Evolutionary conservation across 1,140 invertebrate species (phyloP), one percentile per base, ranked within the genome.

Genomic region (Drosophila pruinosa): DNA sequence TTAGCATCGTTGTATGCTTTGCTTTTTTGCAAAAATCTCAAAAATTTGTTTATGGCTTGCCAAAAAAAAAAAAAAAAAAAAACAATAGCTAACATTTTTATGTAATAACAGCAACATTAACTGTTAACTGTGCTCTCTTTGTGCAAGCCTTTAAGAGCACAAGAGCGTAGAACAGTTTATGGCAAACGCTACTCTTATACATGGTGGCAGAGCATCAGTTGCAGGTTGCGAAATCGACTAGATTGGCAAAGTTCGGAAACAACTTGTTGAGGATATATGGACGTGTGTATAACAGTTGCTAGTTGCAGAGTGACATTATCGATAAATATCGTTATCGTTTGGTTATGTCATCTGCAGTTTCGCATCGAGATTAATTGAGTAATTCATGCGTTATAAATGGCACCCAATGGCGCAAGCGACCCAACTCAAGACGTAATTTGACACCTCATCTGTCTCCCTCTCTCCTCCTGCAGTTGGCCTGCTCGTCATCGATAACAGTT

Each of bases 401-500:
- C 15, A 17, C 36, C 10, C 45, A 28, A 17, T 17, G 50, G 41
- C 39, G 68, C 68, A 71, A 58, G 52, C 43, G 12, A 59, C 41
- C 52, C 54, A 53, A 50, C 58, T 76, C 59, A 57, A 72, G 56
- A 43, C 39, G 78, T 72, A 83, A 83, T 62, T 47, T 63, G 79
- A 83, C 79, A 83, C 79, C 63, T 75, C 21, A 10, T 2, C 61
- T 26, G 2, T 12, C n/a, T 15, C 21, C 5, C 15, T 4, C 5
- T 36, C 12, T 14, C 45, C 4, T 26, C 24, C 41, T 53, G 54
- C 53, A 52, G 65, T 53, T 45, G 52, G 26, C 10, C 28, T 47
- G 28, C 17, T 21, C 41, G 43, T 67, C 68, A 67, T 59, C 69
- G 67, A 64, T 80, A 73, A 79, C 80, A 73, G 80, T 80, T 85